Evolutionary conservation across 2,888 invertebrate genomes (phyloP), one percentile per base, ranked within the genome.

Genomic region (Muschampia plurimacula): DNA sequence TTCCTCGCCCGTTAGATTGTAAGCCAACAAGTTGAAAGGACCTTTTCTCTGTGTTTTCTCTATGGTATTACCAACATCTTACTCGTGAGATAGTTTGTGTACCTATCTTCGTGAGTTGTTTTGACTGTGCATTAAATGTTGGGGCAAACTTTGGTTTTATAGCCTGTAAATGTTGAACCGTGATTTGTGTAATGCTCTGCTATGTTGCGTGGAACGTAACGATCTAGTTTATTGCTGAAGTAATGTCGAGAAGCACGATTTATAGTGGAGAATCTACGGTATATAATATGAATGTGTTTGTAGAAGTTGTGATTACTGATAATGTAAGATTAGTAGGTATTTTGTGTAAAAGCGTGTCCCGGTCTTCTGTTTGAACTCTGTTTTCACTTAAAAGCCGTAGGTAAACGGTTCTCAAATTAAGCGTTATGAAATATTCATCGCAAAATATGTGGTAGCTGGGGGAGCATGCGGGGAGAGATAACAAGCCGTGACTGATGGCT

Each of bases 111-210:
- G 55, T 55, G 49, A 65, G 65, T 65, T 28, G 65, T 49, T 63
- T 65, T 22, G 65, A 52, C 65, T 49, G n/a, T 60, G 13, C 36
- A 60, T 60, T 46, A 65, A 52, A 49, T 52, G 65, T 65, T 32
- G 49, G 8, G 4, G 52, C 52, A 15, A 52, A 52, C 52, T 52
- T 15, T 49, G 36, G n/a, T 66, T 66, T 52, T 49, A 52, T 66
- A 15, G 66, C 36, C 66, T 28, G 52, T 66, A 66, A 66, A 66
- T 12, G 66, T 66, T 66, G 6, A 6, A 36, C 32, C 66, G 66
- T 66, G 49, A 66, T 66, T 65, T 52, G 52, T 66, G 57, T 55
- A 28, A 57, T 28, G n/a, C 22, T 13, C 65, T 66, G 66, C 15
- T 49, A 15, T 15, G 66, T 66, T 66, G 66, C 28, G 65, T 57